These are phyloP conservation scores for Phacellophora camtschatica DNA, from an alignment of 30 jellyfish, hydroid and myxozoan species.

Conservation along the genomic window DNA sequence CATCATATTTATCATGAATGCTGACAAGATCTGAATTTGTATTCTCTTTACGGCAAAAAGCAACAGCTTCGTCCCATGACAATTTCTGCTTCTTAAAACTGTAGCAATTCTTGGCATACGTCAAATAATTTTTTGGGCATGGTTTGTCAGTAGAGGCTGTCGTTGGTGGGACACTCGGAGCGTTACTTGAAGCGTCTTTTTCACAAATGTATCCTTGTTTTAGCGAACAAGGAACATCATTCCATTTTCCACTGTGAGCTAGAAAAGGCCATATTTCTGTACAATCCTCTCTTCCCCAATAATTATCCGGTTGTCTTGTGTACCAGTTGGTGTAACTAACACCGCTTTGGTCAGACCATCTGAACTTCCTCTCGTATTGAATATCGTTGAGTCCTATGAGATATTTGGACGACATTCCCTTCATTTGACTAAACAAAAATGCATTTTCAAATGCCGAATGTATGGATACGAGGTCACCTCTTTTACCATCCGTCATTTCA, in stretches of 20 bases:
- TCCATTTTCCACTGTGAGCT: slow-evolving; percentile 82
- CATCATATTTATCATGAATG: slow-evolving; percentile 58
- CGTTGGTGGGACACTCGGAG: slow-evolving; percentile 13
- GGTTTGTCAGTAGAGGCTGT: slow-evolving; percentile 5
- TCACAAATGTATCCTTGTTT: slow-evolving; percentile 82
- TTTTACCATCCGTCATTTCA: slow-evolving; percentile 11
- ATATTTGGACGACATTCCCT: slow-evolving; percentile 17
- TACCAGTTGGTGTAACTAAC: slow-evolving; percentile 81
- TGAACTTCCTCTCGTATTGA: slow-evolving; percentile 67
- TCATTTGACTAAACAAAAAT: slow-evolving; percentile 76
- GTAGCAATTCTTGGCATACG: slow-evolving; percentile 62
- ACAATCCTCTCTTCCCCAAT: slow-evolving; percentile 85
- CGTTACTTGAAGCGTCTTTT: slow-evolving; percentile 47
- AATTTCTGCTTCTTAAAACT: slow-evolving; percentile 26
- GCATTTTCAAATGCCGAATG: slow-evolving; percentile 84
- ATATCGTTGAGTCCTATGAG: slow-evolving; percentile 84
- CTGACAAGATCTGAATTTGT: slow-evolving; percentile 61
- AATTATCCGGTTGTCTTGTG: slow-evolving; percentile 76
- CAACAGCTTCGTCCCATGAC: slow-evolving; percentile 88
- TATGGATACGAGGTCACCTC: slow-evolving; percentile 77
- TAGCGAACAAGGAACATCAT: slow-evolving; percentile 65
- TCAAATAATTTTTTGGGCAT: slow-evolving; percentile 71
- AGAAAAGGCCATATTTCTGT: slow-evolving; percentile 76
- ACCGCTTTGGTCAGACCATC: slow-evolving; percentile 89
- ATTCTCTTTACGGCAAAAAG: slow-evolving; percentile 42